phyloP scores from a whole-genome alignment of 92 coral and sea anemone species.

The Epizoanthus rinbou region DNA sequence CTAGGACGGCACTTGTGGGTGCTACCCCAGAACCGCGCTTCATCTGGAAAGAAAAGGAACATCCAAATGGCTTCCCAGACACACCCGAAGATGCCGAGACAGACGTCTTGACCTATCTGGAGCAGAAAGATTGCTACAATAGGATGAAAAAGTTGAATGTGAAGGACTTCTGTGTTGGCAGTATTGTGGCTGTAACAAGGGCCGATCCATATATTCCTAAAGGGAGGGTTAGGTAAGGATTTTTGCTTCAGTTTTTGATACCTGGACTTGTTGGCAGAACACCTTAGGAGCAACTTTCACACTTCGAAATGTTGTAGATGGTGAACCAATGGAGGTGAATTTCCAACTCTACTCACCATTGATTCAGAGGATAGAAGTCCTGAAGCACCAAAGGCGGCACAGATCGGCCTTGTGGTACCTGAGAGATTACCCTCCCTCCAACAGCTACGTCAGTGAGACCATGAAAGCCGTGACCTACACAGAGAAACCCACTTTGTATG shows the following conservation, averaged over 20 bases:
- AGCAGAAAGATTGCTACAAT: slow-evolving; percentile 88
- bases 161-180: slow-evolving; percentile 94
- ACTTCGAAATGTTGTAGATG: slow-evolving; percentile 91
- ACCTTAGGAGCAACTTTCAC: slow-evolving; percentile 95
- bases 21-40: slow-evolving; percentile 83
- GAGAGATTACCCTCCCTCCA: slow-evolving; percentile 93
- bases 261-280: slow-evolving; percentile 69
- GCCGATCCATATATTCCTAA: slow-evolving; percentile 86
- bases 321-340: slow-evolving; percentile 92
- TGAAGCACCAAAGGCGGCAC: slow-evolving; percentile 83
- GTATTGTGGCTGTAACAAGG: slow-evolving; percentile 92
- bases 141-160: slow-evolving; percentile 74
- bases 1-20: slow-evolving; percentile 71
- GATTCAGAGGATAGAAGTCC: slow-evolving; percentile 88
- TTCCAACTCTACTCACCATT: slow-evolving; percentile 95
- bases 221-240: slow-evolving; percentile 86
- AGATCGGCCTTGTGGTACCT: slow-evolving; percentile 83
- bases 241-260: neutral
- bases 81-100: slow-evolving; percentile 87
- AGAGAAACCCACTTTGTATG: slow-evolving; percentile 75
- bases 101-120: slow-evolving; percentile 90
- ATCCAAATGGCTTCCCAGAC: slow-evolving; percentile 79
- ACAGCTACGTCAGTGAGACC: slow-evolving; percentile 88
- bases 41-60: slow-evolving; percentile 89
- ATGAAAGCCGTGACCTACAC: slow-evolving; percentile 90